Base-by-base conservation (phyloP, 2,888 invertebrate species). In the Panzeria rudis region DNA sequence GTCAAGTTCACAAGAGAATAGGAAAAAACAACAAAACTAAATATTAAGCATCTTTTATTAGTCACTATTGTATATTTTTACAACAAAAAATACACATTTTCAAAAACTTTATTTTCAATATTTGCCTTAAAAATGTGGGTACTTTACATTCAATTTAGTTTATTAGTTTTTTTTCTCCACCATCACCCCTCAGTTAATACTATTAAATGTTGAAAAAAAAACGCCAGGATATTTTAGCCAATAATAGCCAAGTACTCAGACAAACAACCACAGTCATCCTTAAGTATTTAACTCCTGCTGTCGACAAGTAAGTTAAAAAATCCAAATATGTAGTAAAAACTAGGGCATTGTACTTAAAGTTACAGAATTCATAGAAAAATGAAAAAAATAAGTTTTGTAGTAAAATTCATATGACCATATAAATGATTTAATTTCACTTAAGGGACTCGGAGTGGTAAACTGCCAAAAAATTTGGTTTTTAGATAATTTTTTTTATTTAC, bases 1-100 rank as follows among this genome's bases (percentile, higher is more conserved):
- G 72, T 77, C 77, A 83, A 72, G 77, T 66, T 77, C 72, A 83
- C 44, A 47, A 50, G 20, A 73, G 11, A 50, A 25, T 3, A 32
- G 59, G 35, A 66, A 66, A 35, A 44, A 32, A 54, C 8, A 41
- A 35, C 54, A 52, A 35, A 56, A 76, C 64, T 50, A 76, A 56
- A 76, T 62, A 69, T 61, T 54, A 6, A 50, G 15, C 66, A 47
- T 56, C 35, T 9, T 56, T 56, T 35, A 59, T 68, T 77, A 68
- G 56, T 77, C 68, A 68, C 25, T 15, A 41, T 29, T 41, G 38
- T 41, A 15, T 23, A 76, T 20, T 29, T 20, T 32, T 44, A 54
- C 0, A 64, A 64, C 11, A 77, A 59, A 59, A 15, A 1, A 8
- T n/a, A n/a, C 9, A 56, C 2, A 56, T 23, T 52, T 52, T 52